These are phyloP conservation scores for Steinernema feltiae DNA, from an alignment of 1,140 invertebrate genomes.

Conservation along the genomic window DNA sequence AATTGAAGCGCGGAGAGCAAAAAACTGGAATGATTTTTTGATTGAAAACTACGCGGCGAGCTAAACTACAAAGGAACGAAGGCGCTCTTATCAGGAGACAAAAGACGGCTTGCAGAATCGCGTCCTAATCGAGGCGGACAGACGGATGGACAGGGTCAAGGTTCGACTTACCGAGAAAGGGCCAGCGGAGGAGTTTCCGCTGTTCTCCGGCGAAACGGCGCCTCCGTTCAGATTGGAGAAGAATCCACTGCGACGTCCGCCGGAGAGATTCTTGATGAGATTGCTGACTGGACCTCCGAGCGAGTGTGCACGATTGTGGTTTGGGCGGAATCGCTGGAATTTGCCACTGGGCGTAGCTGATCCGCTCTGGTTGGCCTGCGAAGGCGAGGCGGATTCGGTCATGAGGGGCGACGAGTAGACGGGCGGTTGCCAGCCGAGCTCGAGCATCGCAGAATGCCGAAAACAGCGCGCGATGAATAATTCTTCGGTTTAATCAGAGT, in stretches of 20 bases:
- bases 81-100: not conserved
- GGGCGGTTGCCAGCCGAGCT: not conserved
- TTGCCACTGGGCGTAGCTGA: not conserved
- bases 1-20: too few species aligned
- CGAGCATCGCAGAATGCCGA: not conserved
- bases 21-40: too few species aligned
- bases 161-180: not conserved
- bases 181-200: not conserved
- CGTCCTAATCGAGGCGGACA: too few species aligned
- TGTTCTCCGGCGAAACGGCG: not conserved
- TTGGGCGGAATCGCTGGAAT: not conserved
- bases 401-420: not conserved
- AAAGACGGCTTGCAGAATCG: too few species aligned
- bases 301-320: not conserved
- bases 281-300: not conserved
- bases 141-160: not conserved
- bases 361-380: not conserved
- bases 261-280: not conserved
- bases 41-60: too few species aligned
- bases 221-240: not conserved
- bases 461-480: not conserved
- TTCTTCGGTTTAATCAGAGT: not conserved
- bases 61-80: not conserved
- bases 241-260: not conserved
- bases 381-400: not conserved